Percentiles rank a stretch among this genome's conserved stretches.
These are phyloP conservation scores for Harpalus rubripes DNA, from an alignment of 2,888 invertebrate species.

Conservation along the genomic window DNA sequence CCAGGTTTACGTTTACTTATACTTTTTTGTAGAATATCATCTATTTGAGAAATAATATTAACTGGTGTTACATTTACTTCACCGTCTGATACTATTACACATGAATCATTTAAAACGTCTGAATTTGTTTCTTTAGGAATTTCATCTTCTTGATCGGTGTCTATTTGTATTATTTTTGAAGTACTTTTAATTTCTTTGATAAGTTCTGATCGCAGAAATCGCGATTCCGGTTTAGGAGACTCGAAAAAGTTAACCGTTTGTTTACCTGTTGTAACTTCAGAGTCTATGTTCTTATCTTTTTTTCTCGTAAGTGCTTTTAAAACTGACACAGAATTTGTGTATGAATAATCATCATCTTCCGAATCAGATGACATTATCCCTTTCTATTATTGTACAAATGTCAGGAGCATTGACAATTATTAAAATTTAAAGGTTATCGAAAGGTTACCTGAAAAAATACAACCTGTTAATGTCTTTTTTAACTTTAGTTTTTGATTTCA, in stretches of 20 bases:
- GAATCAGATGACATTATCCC: conserved; percentile 62
- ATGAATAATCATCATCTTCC: conserved; percentile 65
- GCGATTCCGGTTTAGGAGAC: too few relatives aligned
- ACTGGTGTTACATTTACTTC: conserved; percentile 26
- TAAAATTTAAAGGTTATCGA: conserved; percentile 47
- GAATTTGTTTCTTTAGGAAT: neutral
- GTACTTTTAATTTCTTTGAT: neutral
- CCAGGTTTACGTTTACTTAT: neutral
- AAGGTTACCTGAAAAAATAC: conserved; percentile 48
- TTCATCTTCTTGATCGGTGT: neutral
- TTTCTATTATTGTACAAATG: conserved; percentile 45
- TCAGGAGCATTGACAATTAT: conserved; percentile 28
- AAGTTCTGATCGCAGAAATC: too few relatives aligned
- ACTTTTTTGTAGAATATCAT: conserved; percentile 38
- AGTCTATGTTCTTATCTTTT: neutral
- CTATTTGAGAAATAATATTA: conserved; percentile 57
- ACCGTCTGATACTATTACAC: conserved; percentile 35
- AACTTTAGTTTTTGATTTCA: neutral
- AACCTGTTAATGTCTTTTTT: neutral
- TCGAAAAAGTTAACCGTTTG: conserved; percentile 10
- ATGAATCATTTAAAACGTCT: conserved; percentile 46
- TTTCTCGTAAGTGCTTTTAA: conserved; percentile 46
- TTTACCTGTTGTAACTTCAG: neutral
- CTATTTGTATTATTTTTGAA: neutral
- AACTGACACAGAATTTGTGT: conserved; percentile 60